Percentiles rank a stretch among this genome's conserved stretches.
phyloP scores from a whole-genome alignment of 2,113 vertebrate species.

The Phaethornis superciliosus region DNA sequence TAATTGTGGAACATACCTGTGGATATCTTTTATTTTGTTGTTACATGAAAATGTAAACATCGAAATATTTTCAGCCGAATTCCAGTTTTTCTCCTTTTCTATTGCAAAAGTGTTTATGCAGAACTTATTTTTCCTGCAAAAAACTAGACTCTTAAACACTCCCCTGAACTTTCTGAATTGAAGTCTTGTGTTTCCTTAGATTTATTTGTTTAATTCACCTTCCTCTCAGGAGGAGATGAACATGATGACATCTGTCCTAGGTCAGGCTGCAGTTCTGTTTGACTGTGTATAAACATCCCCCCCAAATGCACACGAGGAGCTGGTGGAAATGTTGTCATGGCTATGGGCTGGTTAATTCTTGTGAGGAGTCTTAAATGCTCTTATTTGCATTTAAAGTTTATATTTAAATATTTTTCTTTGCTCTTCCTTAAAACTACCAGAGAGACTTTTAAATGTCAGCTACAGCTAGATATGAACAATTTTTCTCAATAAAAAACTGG shows the following conservation, averaged over 20 bases:
- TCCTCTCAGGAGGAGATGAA: not conserved
- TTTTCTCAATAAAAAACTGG: not conserved
- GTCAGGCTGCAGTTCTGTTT: not conserved
- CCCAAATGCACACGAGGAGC: not conserved
- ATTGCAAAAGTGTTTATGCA: not conserved
- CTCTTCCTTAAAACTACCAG: not conserved
- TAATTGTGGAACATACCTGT: not conserved
- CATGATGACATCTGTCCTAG: not conserved
- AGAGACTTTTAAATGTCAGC: not conserved
- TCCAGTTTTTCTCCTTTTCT: not conserved
- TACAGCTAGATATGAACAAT: not conserved
- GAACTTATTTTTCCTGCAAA: not conserved
- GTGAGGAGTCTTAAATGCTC: not conserved
- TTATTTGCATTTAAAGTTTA: not conserved
- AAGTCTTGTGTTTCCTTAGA: not conserved
- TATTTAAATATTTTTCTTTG: not conserved
- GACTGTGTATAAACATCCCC: not conserved
- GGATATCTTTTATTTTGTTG: not conserved
- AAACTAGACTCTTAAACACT: not conserved
- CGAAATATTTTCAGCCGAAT: not conserved
- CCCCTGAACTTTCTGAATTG: not conserved
- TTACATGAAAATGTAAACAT: not conserved
- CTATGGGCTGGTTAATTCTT: not conserved
- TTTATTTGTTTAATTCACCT: not conserved
- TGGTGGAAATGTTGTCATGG: not conserved